Percentiles rank a stretch among this genome's conserved stretches.
Conservation (phyloP, 2,113 vertebrate species). For the Peucedramus taeniatus region DNA sequence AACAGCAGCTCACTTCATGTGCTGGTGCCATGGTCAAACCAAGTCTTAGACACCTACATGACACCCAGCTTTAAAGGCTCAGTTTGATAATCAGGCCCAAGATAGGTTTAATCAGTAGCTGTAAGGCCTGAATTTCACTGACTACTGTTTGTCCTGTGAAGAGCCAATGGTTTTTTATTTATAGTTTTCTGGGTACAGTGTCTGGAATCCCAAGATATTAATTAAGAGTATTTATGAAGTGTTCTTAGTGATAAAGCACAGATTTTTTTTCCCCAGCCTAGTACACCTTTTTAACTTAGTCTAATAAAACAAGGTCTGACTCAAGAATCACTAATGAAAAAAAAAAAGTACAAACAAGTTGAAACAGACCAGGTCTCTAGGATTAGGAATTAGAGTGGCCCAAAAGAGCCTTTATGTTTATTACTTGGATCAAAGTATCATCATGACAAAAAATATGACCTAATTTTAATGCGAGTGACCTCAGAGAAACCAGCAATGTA, state of each 20-base stretch:
- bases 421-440: constrained; percentile 76
- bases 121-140: background rate
- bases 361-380: constrained; percentile 69
- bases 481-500: constrained; percentile 78
- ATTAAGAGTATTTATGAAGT: constrained; percentile 74
- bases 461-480: constrained; percentile 79
- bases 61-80: background rate
- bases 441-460: constrained; percentile 65
- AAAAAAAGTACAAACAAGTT: constrained; percentile 56
- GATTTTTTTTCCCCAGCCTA: background rate
- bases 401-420: constrained; percentile 73
- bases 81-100: background rate
- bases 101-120: background rate
- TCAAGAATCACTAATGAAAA: constrained; percentile 47
- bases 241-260: constrained; percentile 41
- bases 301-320: constrained; percentile 24
- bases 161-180: constrained; percentile 67
- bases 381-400: constrained; percentile 74
- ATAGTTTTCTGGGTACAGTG: constrained; percentile 52
- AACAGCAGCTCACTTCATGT: background rate
- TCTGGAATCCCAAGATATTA: constrained; percentile 64
- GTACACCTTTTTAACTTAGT: constrained; percentile 57
- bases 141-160: constrained; percentile 50
- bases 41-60: background rate
- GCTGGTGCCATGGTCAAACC: background rate